Conservation (phyloP, 2,113 vertebrate genomes). For the Pomatorhinus ruficollis region DNA sequence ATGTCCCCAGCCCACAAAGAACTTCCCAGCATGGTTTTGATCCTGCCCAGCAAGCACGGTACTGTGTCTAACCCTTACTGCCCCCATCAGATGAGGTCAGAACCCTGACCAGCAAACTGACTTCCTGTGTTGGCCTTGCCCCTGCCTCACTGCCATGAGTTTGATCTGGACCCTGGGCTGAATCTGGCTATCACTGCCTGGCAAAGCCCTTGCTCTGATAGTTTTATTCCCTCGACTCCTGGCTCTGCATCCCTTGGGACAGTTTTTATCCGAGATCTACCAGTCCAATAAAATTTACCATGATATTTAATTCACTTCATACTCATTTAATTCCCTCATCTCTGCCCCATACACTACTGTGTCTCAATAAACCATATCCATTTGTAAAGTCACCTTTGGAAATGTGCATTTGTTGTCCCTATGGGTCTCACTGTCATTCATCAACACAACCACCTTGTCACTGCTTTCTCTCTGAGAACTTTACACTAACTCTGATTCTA, state of each 20-base stretch:
- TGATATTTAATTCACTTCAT: background rate
- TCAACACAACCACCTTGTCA: background rate
- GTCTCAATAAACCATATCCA: background rate
- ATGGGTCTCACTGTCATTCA: background rate
- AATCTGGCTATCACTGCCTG: background rate
- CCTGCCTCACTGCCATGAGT: background rate
- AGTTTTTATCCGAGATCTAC: background rate
- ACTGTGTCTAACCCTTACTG: background rate
- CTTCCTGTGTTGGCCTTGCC: background rate
- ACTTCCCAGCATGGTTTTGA: background rate
- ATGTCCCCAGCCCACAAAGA: background rate
- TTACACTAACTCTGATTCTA: background rate
- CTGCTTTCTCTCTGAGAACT: background rate
- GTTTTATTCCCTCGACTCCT: background rate
- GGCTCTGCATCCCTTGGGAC: background rate
- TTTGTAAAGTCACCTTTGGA: background rate
- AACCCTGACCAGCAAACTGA: background rate
- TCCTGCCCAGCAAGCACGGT: background rate
- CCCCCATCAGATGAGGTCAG: background rate
- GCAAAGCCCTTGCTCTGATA: background rate
- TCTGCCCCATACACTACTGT: background rate
- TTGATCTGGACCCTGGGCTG: background rate
- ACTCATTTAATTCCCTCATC: background rate
- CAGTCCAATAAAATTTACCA: background rate
- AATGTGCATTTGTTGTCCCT: background rate